A percentile compares a stretch with the other conserved stretches of the same genome.
These are phyloP conservation scores for Hydroisotoma schaefferi DNA, from an alignment of 2,888 invertebrate genomes.

Conservation along the genomic window DNA sequence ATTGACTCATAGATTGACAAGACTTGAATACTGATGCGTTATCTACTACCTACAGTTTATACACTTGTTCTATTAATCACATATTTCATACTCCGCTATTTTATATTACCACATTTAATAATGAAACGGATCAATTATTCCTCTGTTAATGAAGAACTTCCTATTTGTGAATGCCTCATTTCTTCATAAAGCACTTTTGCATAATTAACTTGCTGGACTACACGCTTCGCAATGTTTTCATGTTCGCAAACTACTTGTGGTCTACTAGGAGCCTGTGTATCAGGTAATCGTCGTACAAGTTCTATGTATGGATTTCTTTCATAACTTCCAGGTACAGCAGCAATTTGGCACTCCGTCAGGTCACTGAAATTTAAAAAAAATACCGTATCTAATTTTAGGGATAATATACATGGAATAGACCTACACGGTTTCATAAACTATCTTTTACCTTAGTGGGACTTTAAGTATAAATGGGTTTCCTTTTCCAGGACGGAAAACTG, in stretches of 20 bases:
- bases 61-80: too few relatives aligned
- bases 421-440: not conserved
- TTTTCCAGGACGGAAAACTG: constrained; percentile 62
- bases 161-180: constrained; percentile 63
- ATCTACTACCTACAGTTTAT: too few relatives aligned
- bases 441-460: constrained; percentile 58
- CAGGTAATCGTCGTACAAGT: constrained; percentile 60
- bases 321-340: constrained; percentile 52
- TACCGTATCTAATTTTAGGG: not conserved
- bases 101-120: too few relatives aligned
- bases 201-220: constrained; percentile 80
- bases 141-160: not conserved
- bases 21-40: too few relatives aligned
- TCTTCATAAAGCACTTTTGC: constrained; percentile 83
- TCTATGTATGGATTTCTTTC: constrained; percentile 59
- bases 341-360: constrained; percentile 64
- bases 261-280: constrained; percentile 53
- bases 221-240: constrained; percentile 65
- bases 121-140: not conserved
- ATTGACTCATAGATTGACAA: too few relatives aligned
- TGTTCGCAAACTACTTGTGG: constrained; percentile 76
- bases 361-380: constrained; percentile 55
- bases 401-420: not conserved
- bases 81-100: too few relatives aligned
- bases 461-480: constrained; percentile 57